Conservation (phyloP, 2,888 invertebrate genomes). For the Metalampra italica region DNA sequence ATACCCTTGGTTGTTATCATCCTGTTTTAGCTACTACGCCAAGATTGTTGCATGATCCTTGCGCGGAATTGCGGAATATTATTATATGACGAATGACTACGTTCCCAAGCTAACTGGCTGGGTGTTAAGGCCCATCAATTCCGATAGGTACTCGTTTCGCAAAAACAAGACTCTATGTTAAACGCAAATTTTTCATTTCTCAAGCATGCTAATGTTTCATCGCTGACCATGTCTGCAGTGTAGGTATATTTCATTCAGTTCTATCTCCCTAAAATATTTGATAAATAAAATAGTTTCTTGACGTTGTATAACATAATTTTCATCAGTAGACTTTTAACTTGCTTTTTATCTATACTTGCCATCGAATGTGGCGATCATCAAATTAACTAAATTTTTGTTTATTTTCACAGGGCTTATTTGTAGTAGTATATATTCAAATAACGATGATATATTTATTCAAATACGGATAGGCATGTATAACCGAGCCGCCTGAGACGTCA, state of each 20-base stretch:
- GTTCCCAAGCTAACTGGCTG: no score
- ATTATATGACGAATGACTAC: not conserved
- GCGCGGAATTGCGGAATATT: not conserved
- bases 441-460: slow-evolving; percentile 7
- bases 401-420: not conserved
- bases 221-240: no score
- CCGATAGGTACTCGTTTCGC: no score
- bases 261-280: no score
- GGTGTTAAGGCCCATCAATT: no score
- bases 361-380: not conserved
- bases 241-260: no score
- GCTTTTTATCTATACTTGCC: no score
- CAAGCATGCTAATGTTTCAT: no score
- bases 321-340: no score
- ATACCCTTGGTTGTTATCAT: not conserved
- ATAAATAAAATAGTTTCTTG: no score
- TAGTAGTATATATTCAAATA: not conserved
- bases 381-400: not conserved
- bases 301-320: not conserved
- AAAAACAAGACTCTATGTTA: no score
- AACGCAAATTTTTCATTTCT: no score
- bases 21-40: not conserved
- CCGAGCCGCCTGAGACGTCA: slow-evolving; percentile 9
- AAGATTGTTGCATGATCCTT: not conserved
- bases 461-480: slow-evolving; percentile 6